Conservation (phyloP, 2,113 vertebrate genomes). For the Nymphicus hollandicus region DNA sequence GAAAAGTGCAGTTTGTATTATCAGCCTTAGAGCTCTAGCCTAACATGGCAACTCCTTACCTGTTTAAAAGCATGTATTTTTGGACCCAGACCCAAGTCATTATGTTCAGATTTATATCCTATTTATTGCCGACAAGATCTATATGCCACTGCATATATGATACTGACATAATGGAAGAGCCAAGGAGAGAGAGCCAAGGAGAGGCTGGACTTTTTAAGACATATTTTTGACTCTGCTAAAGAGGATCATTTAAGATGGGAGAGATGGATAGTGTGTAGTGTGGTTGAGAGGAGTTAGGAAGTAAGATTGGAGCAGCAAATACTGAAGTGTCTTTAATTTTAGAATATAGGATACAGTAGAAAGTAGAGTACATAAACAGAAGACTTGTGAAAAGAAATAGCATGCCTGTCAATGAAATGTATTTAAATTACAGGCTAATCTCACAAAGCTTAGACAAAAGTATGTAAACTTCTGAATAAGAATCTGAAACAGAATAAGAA, state of each 20-base stretch:
- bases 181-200: background rate
- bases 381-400: background rate
- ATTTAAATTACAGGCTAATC: background rate
- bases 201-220: background rate
- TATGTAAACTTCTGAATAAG: background rate
- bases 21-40: background rate
- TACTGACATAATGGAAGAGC: background rate
- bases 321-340: background rate
- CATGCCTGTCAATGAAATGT: background rate
- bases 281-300: background rate
- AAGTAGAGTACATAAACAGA: background rate
- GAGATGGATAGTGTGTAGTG: background rate
- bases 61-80: background rate
- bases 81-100: background rate
- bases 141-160: background rate
- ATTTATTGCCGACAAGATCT: background rate
- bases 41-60: background rate
- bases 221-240: background rate
- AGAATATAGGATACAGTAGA: background rate
- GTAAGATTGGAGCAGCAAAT: background rate
- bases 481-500: background rate
- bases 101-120: background rate
- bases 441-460: background rate
- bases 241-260: background rate
- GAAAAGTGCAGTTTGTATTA: background rate